phyloP scores from a whole-genome alignment of 1,140 invertebrate species.

The Platyscapa corneri region DNA sequence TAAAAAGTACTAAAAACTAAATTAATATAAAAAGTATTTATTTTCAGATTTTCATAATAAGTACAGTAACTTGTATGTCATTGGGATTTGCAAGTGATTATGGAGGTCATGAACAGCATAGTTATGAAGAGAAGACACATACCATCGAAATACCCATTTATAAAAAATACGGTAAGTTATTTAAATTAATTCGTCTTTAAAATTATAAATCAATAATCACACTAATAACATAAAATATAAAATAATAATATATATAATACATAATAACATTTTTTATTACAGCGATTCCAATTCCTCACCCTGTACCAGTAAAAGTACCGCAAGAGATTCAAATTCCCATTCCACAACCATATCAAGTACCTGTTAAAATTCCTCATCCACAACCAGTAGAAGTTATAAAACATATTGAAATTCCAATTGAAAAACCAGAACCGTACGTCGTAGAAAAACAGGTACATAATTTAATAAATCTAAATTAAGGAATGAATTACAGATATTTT shows the following conservation, averaged over 20 bases:
- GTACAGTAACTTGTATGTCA: slow-evolving; percentile 50
- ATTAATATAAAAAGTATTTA: background rate
- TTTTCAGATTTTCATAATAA: slow-evolving; percentile 60
- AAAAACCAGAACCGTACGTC: slow-evolving; percentile 83
- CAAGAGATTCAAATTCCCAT: slow-evolving; percentile 84
- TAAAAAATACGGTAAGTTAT: slow-evolving; percentile 78
- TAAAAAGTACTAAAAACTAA: too few relatives aligned
- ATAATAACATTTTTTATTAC: slow-evolving; percentile 49
- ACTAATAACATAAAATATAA: background rate
- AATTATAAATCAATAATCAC: too few relatives aligned
- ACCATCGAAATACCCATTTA: slow-evolving; percentile 82
- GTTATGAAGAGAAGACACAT: slow-evolving; percentile 74
- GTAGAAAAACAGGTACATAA: slow-evolving; percentile 78
- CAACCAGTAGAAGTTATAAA: slow-evolving; percentile 85
- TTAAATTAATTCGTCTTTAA: too few relatives aligned
- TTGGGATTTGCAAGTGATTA: slow-evolving; percentile 57
- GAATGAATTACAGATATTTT: too few relatives aligned
- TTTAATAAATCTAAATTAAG: background rate
- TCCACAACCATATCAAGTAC: slow-evolving; percentile 84
- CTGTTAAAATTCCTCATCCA: slow-evolving; percentile 82
- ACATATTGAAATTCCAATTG: slow-evolving; percentile 77
- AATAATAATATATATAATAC: background rate
- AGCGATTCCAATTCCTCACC: slow-evolving; percentile 85
- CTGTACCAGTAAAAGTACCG: slow-evolving; percentile 82
- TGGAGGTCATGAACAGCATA: slow-evolving; percentile 60